phyloP scores from a whole-genome alignment of 2,888 invertebrate genomes.

The Polydrusus cervinus region DNA sequence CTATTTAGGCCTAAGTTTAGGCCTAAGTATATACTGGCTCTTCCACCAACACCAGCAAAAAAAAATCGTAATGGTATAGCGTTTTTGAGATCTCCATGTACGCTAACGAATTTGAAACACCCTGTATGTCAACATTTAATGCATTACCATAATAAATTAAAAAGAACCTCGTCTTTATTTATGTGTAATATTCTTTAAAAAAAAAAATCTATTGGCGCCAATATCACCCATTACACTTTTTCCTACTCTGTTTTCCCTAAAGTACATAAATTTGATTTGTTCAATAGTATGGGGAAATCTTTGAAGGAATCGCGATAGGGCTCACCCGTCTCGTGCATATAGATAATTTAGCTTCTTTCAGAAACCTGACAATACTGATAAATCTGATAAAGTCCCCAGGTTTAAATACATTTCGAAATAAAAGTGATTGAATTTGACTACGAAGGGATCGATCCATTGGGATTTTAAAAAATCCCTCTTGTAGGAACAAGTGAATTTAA shows the following conservation, averaged over 20 bases:
- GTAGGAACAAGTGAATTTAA: constrained; percentile 19
- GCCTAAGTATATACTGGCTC: no score
- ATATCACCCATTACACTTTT: constrained; percentile 15
- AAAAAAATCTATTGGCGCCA: constrained; percentile 24
- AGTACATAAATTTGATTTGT: constrained; percentile 53
- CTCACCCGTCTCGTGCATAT: constrained; percentile 48
- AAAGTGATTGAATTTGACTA: constrained; percentile 45
- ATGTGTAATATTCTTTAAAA: neutral
- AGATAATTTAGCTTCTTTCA: constrained; percentile 53
- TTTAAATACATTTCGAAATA: constrained; percentile 53
- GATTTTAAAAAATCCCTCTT: constrained; percentile 34
- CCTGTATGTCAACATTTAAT: no score
- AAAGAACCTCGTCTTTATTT: no score
- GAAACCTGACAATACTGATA: constrained; percentile 53
- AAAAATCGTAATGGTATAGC: no score
- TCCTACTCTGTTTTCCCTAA: constrained; percentile 43
- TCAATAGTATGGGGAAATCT: constrained; percentile 53
- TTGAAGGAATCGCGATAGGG: constrained; percentile 49
- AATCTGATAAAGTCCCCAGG: constrained; percentile 49
- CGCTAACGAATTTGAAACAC: no score
- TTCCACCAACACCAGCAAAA: no score
- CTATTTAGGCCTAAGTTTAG: no score
- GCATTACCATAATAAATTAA: no score
- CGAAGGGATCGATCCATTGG: constrained; percentile 38
- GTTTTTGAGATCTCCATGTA: no score